Percentiles rank a stretch among this genome's conserved stretches.
phyloP scores from a whole-genome alignment of 1,140 invertebrate species.

The Luehdorfia chinensis region DNA sequence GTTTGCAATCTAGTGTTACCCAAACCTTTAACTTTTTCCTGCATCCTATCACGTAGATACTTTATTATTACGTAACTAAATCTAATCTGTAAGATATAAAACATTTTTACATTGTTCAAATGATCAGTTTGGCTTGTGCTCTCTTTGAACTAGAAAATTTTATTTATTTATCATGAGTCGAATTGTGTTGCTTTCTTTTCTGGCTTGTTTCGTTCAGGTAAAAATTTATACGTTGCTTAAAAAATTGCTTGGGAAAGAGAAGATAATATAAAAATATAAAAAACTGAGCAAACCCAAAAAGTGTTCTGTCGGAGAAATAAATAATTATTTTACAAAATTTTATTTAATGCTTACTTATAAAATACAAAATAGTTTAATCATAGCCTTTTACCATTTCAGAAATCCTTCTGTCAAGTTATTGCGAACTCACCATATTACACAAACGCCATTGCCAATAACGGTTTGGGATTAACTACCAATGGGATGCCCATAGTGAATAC shows the following conservation, averaged over 20 bases:
- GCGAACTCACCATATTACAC: constrained; percentile 7
- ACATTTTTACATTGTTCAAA: constrained; percentile 3
- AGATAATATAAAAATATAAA: not conserved
- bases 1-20: constrained; percentile 10
- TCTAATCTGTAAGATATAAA: constrained; percentile 14
- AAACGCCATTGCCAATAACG: constrained; percentile 1
- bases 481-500: constrained; percentile 13
- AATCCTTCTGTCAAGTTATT: constrained; percentile 21
- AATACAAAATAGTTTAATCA: not conserved
- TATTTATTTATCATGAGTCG: constrained; percentile 20
- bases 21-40: not conserved
- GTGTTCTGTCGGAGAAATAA: too few species aligned
- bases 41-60: constrained; percentile 8
- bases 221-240: not conserved
- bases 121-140: constrained; percentile 6
- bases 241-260: not conserved
- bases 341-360: not conserved
- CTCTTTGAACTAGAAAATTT: constrained; percentile 8
- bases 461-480: constrained; percentile 15
- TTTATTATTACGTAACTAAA: not conserved
- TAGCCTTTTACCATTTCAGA: constrained; percentile 25
- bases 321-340: not conserved
- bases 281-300: not conserved
- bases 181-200: constrained; percentile 17
- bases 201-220: constrained; percentile 26